These are phyloP conservation scores for Bos taurus DNA, from an alignment of 2,113 vertebrate species.

Conservation along the genomic window DNA sequence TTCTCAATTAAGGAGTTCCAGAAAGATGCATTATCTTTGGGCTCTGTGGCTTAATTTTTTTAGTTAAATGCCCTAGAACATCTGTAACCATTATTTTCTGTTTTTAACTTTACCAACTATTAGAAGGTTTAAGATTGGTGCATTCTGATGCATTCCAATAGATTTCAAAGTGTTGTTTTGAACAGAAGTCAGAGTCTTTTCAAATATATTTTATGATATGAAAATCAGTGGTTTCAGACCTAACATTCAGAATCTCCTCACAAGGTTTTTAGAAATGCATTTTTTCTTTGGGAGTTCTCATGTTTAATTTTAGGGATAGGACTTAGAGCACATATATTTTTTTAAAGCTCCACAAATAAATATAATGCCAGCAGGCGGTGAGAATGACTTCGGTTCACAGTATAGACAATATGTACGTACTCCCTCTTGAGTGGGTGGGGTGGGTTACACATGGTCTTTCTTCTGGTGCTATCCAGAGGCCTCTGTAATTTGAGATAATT, in stretches of 20 bases:
- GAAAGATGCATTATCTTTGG: background rate
- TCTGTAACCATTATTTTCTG: background rate
- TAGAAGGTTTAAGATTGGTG: background rate
- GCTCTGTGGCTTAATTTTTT: background rate
- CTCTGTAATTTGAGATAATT: background rate
- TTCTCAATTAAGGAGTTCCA: conserved; percentile 7
- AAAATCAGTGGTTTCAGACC: background rate
- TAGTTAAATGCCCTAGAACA: background rate
- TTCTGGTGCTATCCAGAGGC: background rate
- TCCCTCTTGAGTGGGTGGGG: background rate
- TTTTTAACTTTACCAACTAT: background rate
- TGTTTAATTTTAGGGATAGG: background rate
- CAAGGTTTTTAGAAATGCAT: background rate
- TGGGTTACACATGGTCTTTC: background rate
- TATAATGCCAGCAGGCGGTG: background rate
- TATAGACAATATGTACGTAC: background rate
- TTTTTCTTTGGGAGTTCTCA: background rate
- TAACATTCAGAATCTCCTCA: background rate
- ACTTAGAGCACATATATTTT: background rate
- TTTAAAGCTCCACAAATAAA: background rate
- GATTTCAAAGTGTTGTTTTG: background rate
- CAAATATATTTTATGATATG: background rate
- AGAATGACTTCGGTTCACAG: background rate
- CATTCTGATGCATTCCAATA: background rate
- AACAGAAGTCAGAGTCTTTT: background rate